Percentiles rank a stretch among this genome's conserved stretches.
Conservation (phyloP, 2,888 invertebrate genomes). For the Taenaris catops region DNA sequence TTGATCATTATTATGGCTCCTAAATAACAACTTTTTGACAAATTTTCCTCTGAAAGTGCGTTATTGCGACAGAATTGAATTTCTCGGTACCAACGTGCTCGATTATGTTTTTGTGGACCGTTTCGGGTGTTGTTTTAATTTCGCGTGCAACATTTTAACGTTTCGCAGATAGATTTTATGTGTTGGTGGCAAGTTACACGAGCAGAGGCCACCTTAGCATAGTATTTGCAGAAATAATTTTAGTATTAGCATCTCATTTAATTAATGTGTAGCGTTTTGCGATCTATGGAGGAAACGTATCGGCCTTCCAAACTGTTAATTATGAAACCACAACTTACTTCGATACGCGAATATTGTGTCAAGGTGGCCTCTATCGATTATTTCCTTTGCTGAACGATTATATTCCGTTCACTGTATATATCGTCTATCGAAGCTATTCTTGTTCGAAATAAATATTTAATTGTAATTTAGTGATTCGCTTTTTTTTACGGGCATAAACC, state of each 20-base stretch:
- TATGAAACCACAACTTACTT: slow-evolving; percentile 26
- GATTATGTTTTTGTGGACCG: slow-evolving; percentile 4
- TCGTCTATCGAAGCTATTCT: slow-evolving; percentile 29
- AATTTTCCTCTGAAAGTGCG: slow-evolving; percentile 26
- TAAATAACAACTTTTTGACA: too few species aligned
- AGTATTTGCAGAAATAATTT: slow-evolving; percentile 18
- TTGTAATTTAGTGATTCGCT: slow-evolving; percentile 11
- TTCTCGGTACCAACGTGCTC: slow-evolving; percentile 8
- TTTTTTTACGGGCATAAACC: slow-evolving; percentile 1
- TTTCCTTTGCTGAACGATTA: slow-evolving; percentile 33
- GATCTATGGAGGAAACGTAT: slow-evolving; percentile 15
- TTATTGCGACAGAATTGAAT: slow-evolving; percentile 5
- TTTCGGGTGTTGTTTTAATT: slow-evolving; percentile 15
- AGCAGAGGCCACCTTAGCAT: slow-evolving; percentile 20
- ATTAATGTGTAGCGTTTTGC: slow-evolving; percentile 6
- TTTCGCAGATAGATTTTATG: slow-evolving; percentile 9
- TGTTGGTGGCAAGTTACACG: slow-evolving; percentile 9
- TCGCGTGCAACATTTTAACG: slow-evolving; percentile 19
- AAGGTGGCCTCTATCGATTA: slow-evolving; percentile 37
- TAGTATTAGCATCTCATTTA: slow-evolving; percentile 5
- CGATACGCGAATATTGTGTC: slow-evolving; percentile 35
- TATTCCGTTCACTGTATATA: slow-evolving; percentile 43
- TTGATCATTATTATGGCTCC: too few species aligned
- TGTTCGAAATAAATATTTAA: slow-evolving; percentile 16
- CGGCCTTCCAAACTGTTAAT: slow-evolving; percentile 25